Base-by-base conservation (phyloP, 2,113 vertebrate species). In the Anoura caudifer region DNA sequence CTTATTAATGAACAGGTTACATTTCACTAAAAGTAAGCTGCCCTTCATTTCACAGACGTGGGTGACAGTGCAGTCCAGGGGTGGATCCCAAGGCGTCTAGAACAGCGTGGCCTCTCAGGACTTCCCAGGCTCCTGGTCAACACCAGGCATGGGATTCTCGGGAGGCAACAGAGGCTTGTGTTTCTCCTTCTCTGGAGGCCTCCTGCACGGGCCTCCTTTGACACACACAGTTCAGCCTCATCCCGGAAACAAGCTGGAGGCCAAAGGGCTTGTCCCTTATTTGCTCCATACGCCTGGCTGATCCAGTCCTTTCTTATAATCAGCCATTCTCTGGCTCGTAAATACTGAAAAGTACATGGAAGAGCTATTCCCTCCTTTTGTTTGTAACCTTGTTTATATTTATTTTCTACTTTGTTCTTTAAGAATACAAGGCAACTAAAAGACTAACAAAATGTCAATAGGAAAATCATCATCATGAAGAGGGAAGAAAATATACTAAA, bases 1-100 rank as follows among this genome's bases (percentile, higher is more conserved):
- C 41, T 96, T 96, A 76, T 93, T 87, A 91, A 80, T 41, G 16
- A 96, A 11, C 54, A 43, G 36, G 14, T 92, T 95, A 36, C 90
- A 80, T 76, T 95, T 97, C 91, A 79, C 88, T 72, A 33, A 96
- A 87, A 61, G n/a, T 79, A 83, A 43, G 45, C 28, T 61, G 50
- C 45, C 92, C 26, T 54, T 77, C 26, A n/a, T 76, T 84, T 89
- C 93, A 63, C 2, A 0, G 81, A 92, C 88, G 93, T 75, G 92
- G 89, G 85, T 96, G 67, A 38, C 20, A 7, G 15, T 79, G 43
- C 61, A 50, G 50, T 56, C 52, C 28, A 41, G 36, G 36, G 63
- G 52, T 36, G 22, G 36, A 80, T 56, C 50, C 80, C 72, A 47
- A n/a, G 43, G 61, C 77, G 31, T 82, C 17, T 28, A 54, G 81